These are phyloP conservation scores for Asteroscopus sphinx DNA, from an alignment of 2,888 invertebrate species.

Conservation along the genomic window DNA sequence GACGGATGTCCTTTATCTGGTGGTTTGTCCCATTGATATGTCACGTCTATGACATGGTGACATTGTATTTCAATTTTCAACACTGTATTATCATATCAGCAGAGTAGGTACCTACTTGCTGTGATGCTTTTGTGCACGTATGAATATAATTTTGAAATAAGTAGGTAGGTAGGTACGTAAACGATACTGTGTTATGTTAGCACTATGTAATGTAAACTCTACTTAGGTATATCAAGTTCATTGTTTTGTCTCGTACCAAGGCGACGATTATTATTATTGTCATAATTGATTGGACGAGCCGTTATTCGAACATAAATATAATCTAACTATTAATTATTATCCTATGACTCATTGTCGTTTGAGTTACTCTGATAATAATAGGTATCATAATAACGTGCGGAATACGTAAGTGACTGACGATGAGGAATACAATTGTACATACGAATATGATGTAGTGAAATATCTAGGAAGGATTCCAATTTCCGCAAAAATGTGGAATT, in stretches of 20 bases:
- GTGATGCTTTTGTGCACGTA: constrained; percentile 55
- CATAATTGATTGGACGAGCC: constrained; percentile 61
- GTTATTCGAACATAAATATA: constrained; percentile 58
- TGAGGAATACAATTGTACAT: constrained; percentile 30
- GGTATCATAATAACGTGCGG: constrained; percentile 15
- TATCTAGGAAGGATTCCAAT: constrained; percentile 79
- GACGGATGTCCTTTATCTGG: constrained; percentile 76
- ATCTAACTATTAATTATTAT: constrained; percentile 47
- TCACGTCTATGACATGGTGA: constrained; percentile 75
- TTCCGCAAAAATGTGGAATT: constrained; percentile 83
- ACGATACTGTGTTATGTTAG: constrained; percentile 52
- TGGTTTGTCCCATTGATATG: constrained; percentile 76
- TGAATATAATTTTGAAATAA: constrained; percentile 52
- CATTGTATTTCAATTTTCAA: constrained; percentile 71
- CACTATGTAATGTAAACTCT: constrained; percentile 58
- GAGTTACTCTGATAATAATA: constrained; percentile 32
- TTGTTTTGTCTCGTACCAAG: constrained; percentile 68
- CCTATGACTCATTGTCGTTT: constrained; percentile 45
- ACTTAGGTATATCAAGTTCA: constrained; percentile 62
- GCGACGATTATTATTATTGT: constrained; percentile 61
- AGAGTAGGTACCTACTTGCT: constrained; percentile 38
- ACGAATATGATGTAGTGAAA: constrained; percentile 62
- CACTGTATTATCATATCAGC: constrained; percentile 71
- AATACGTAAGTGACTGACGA: neutral
- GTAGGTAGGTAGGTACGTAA: constrained; percentile 33